phyloP scores from a whole-genome alignment of 2,113 vertebrate genomes.

The Thamnophis sirtalis region DNA sequence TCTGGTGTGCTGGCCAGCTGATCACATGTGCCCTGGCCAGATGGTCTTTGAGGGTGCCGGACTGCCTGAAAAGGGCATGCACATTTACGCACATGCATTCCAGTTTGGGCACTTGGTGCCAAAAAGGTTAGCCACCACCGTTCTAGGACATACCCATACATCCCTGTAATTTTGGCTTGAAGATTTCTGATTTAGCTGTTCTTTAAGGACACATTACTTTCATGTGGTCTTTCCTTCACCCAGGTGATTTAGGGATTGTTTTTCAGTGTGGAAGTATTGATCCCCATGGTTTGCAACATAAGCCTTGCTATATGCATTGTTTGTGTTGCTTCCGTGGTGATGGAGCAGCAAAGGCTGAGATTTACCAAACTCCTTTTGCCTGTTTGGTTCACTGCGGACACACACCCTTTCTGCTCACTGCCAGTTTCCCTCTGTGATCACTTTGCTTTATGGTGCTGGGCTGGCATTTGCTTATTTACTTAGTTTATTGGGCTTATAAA shows the following conservation, averaged over 20 bases:
- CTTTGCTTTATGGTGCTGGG: background rate
- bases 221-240: background rate
- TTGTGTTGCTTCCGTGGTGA: background rate
- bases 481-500: background rate
- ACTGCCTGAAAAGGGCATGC: too few species aligned
- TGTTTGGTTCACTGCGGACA: background rate
- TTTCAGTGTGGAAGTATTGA: background rate
- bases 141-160: background rate
- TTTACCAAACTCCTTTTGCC: background rate
- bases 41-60: too few species aligned
- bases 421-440: background rate
- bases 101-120: too few species aligned
- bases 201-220: background rate
- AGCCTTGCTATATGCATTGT: background rate
- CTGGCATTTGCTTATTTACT: background rate
- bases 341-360: background rate
- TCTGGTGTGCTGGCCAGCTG: too few species aligned
- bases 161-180: background rate
- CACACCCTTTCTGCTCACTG: background rate
- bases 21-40: too few species aligned
- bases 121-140: too few species aligned
- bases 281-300: background rate
- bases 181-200: background rate
- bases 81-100: too few species aligned
- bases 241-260: background rate